Conservation (phyloP, 2,888 invertebrate genomes). For the Drosophila longiperda region DNA sequence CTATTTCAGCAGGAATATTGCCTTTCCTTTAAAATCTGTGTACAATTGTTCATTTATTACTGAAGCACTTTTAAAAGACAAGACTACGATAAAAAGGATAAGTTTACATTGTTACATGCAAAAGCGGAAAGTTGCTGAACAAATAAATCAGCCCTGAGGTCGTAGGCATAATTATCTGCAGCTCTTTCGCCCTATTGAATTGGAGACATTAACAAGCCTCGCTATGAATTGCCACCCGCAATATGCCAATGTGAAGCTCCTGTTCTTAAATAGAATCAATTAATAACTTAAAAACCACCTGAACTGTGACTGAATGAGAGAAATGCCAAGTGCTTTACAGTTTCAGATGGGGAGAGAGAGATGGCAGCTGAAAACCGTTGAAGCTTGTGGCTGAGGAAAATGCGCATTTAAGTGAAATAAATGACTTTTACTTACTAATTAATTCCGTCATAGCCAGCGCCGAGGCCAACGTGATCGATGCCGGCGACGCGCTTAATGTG, state of each 20-base stretch:
- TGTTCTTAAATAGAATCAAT: slow-evolving; percentile 80
- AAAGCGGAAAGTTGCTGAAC: not conserved
- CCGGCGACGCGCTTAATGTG: slow-evolving; percentile 94
- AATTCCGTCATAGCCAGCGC: slow-evolving; percentile 95
- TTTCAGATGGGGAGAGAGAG: slow-evolving; percentile 2
- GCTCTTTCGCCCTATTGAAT: not conserved
- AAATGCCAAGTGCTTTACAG: slow-evolving; percentile 7
- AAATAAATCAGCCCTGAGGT: slow-evolving; percentile 6
- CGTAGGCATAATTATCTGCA: slow-evolving; percentile 21
- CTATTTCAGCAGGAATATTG: not conserved
- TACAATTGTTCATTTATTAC: not conserved
- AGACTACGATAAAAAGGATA: not conserved
- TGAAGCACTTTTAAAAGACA: not conserved
- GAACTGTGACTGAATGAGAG: slow-evolving; percentile 31
- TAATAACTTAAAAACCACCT: slow-evolving; percentile 79
- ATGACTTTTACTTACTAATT: slow-evolving; percentile 91
- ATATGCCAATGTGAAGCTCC: slow-evolving; percentile 74
- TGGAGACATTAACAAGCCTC: slow-evolving; percentile 57
- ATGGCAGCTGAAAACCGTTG: slow-evolving; percentile 20
- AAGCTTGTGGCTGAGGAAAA: slow-evolving; percentile 59
- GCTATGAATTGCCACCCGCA: slow-evolving; percentile 62
- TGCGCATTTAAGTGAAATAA: slow-evolving; percentile 81
- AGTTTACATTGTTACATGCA: not conserved
- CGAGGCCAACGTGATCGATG: slow-evolving; percentile 94
- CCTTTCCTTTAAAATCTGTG: not conserved